A percentile compares a stretch with the other conserved stretches of the same genome.
Conservation (phyloP, 64 coral and sea anemone genomes). For the Cladopsammia gracilis region DNA sequence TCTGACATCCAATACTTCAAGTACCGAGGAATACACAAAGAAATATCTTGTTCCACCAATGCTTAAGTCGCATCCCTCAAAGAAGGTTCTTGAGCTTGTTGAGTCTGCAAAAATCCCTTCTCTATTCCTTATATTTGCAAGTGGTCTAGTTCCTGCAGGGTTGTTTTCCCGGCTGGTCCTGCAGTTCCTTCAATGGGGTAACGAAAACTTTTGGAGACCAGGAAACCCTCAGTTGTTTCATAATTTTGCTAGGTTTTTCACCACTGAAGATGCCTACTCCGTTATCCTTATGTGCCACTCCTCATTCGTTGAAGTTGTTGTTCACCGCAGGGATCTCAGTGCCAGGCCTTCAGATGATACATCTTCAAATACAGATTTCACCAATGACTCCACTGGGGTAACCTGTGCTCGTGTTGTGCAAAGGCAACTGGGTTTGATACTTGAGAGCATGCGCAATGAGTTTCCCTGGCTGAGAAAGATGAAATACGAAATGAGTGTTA, state of each 20-base stretch:
- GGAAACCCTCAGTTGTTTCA: background rate
- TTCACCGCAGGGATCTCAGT: background rate
- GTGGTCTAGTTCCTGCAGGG: background rate
- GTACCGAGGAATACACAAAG: too few relatives aligned
- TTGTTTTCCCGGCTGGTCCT: slow-evolving; percentile 2
- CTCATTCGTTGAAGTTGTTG: background rate
- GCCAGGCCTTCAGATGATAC: too few relatives aligned
- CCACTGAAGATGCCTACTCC: background rate
- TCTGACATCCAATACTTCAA: too few relatives aligned
- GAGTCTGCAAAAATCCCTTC: background rate
- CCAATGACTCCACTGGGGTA: background rate
- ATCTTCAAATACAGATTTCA: too few relatives aligned
- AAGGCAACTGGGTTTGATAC: background rate
- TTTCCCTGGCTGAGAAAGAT: background rate
- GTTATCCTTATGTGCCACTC: slow-evolving; percentile 7
- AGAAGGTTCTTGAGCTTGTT: background rate
- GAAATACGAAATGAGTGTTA: slow-evolving; percentile 21
- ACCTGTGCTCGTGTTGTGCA: background rate
- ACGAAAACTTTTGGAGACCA: background rate
- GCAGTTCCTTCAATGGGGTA: background rate
- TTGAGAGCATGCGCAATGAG: background rate
- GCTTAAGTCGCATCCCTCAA: slow-evolving; percentile 16
- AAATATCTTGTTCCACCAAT: slow-evolving; percentile 42
- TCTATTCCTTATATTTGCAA: background rate
- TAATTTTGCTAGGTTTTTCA: slow-evolving; percentile 6